Percentiles rank a stretch among this genome's conserved stretches.
These are phyloP conservation scores for Nudaria mundana DNA, from an alignment of 2,888 invertebrate genomes.

Conservation along the genomic window DNA sequence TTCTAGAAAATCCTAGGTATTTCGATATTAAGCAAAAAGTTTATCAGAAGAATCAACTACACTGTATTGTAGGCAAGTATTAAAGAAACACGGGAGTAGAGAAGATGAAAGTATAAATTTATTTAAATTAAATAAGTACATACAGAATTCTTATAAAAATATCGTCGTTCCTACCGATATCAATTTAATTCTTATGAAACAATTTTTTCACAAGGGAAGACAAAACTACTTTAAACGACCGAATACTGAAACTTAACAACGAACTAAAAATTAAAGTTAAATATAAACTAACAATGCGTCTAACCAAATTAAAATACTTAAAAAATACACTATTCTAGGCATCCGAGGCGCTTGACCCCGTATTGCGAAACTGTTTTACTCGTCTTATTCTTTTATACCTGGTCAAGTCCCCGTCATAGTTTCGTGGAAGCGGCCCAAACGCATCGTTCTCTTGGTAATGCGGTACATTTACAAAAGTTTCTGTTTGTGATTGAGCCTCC, in stretches of 20 bases:
- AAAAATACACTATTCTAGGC: conserved; percentile 21
- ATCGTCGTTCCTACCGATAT: conserved; percentile 4
- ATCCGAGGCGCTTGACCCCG: conserved; percentile 21
- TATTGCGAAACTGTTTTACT: conserved; percentile 43
- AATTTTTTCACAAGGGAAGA: conserved; percentile 1
- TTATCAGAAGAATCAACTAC: too few relatives aligned
- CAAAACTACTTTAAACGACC: conserved; percentile 28
- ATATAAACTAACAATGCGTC: conserved; percentile 28
- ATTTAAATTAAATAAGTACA: conserved; percentile 11
- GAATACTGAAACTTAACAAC: conserved; percentile 50
- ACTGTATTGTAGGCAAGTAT: too few relatives aligned
- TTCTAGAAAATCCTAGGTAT: too few relatives aligned
- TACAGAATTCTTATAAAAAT: conserved; percentile 11
- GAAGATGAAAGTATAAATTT: too few relatives aligned
- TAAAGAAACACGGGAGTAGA: too few relatives aligned
- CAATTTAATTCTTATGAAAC: conserved; percentile 9
- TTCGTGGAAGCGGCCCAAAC: conserved; percentile 54
- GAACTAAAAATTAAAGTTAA: conserved; percentile 34
- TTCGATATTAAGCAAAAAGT: too few relatives aligned
- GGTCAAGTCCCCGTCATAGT: conserved; percentile 54
- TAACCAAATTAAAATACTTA: conserved; percentile 33
- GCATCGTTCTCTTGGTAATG: conserved; percentile 59
- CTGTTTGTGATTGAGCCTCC: conserved; percentile 33
- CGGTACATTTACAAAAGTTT: conserved; percentile 40
- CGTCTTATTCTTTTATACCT: conserved; percentile 68